These are phyloP conservation scores for Cecropterus lyciades DNA, from an alignment of 1,140 invertebrate species.

Conservation along the genomic window DNA sequence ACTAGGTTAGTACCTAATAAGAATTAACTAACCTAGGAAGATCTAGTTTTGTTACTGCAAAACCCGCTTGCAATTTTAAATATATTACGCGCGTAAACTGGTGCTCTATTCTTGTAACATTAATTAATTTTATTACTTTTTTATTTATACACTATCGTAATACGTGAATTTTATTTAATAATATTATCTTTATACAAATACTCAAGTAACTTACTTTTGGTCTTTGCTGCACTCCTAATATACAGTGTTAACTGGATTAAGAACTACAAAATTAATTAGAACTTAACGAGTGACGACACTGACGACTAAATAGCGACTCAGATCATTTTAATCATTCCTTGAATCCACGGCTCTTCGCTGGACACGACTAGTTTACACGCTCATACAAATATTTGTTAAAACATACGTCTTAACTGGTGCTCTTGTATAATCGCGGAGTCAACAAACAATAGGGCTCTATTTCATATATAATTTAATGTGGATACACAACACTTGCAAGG, in stretches of 20 bases:
- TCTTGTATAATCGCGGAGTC: neutral
- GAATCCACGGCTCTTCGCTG: slow-evolving; percentile 9
- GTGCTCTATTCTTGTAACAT: too few relatives aligned
- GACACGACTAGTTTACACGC: slow-evolving; percentile 24
- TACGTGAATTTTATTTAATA: neutral
- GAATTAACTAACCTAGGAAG: too few relatives aligned
- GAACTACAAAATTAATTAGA: neutral
- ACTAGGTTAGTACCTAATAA: too few relatives aligned
- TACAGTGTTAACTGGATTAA: neutral
- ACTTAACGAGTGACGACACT: slow-evolving; percentile 23
- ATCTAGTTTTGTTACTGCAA: too few relatives aligned
- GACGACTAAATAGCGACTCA: slow-evolving; percentile 20
- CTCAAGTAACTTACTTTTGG: neutral
- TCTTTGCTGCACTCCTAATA: neutral
- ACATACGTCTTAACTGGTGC: neutral
- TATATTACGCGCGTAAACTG: too few relatives aligned
- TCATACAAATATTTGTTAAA: slow-evolving; percentile 31
- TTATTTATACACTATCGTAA: too few relatives aligned
- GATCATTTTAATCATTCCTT: slow-evolving; percentile 7
- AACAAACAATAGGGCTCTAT: slow-evolving; percentile 2
- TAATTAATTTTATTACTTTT: too few relatives aligned
- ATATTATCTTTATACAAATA: neutral
- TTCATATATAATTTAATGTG: neutral
- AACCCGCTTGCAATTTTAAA: too few relatives aligned
- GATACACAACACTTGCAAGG: neutral